phyloP scores from a whole-genome alignment of 2,797 vertebrate genomes.

The Steatocranus sp. region DNA sequence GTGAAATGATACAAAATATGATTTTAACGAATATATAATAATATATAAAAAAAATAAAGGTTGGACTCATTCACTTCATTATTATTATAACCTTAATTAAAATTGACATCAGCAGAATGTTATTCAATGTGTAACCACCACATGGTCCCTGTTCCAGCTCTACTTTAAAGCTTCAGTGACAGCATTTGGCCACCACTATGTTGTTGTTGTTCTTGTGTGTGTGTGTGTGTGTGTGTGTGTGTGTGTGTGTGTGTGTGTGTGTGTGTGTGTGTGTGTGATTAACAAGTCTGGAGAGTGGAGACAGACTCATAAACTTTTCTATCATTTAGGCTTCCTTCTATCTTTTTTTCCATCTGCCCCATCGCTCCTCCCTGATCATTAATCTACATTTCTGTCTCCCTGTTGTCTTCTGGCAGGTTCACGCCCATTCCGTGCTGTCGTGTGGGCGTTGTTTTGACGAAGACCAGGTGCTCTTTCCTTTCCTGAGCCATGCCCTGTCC shows the following conservation, averaged over 20 bases:
- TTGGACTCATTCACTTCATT: background rate
- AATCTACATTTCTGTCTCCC: background rate
- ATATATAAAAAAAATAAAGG: background rate
- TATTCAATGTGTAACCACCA: background rate
- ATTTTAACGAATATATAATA: background rate
- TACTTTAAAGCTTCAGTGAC: background rate
- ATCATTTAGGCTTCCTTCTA: background rate
- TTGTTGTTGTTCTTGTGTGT: background rate
- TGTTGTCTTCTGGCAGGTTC: constrained; percentile 45
- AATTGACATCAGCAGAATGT: background rate
- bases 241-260: background rate
- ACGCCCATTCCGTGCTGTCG: constrained; percentile 68
- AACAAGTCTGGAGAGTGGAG: background rate
- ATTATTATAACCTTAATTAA: background rate
- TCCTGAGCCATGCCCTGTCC: constrained; percentile 64
- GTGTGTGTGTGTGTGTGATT: background rate
- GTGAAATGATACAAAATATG: background rate
- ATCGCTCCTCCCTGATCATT: background rate
- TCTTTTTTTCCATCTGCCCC: constrained; percentile 2
- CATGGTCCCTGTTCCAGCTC: background rate
- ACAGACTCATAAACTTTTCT: constrained; percentile 3
- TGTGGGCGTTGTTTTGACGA: constrained; percentile 73
- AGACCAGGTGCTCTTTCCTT: constrained; percentile 68
- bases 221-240: background rate
- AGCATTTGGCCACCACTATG: background rate